Evolutionary conservation across 2,888 invertebrate species (phyloP).

Genomic region (Tridacna crocea): DNA sequence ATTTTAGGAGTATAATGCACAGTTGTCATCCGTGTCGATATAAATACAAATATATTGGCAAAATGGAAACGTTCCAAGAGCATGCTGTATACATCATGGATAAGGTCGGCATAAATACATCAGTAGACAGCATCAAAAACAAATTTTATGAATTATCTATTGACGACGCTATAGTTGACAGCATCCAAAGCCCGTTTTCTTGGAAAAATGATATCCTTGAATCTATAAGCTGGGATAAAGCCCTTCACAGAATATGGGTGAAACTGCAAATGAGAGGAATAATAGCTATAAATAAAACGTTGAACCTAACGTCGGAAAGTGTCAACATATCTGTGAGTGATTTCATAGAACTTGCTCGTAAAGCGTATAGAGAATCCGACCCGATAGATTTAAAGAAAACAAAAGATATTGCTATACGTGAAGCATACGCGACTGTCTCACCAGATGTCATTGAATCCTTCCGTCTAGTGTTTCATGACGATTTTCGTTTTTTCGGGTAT

Average conservation of each 20-base stretch:
- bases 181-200: slow-evolving; percentile 44
- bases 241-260: slow-evolving; percentile 51
- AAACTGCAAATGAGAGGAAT: slow-evolving; percentile 58
- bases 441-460: slow-evolving; percentile 43
- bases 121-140: slow-evolving; percentile 16
- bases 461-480: slow-evolving; percentile 36
- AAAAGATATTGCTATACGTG: slow-evolving; percentile 34
- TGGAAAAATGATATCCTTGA: slow-evolving; percentile 46
- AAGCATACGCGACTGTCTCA: slow-evolving; percentile 46
- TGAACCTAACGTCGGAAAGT: slow-evolving; percentile 12
- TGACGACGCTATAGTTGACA: slow-evolving; percentile 52
- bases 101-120: slow-evolving; percentile 40
- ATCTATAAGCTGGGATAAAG: slow-evolving; percentile 51
- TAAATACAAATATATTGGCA: slow-evolving; percentile 45
- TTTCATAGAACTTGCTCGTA: slow-evolving; percentile 43
- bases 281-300: slow-evolving; percentile 20
- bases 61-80: slow-evolving; percentile 48
- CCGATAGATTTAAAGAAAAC: slow-evolving; percentile 34
- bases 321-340: slow-evolving; percentile 24
- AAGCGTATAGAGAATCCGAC: slow-evolving; percentile 34
- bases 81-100: slow-evolving; percentile 46
- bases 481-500: slow-evolving; percentile 51
- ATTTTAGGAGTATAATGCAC: slow-evolving; percentile 41
- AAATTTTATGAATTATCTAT: slow-evolving; percentile 24
- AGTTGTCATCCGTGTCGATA: slow-evolving; percentile 49